phyloP scores from a whole-genome alignment of 2,888 invertebrate genomes.

The Nebria salina region DNA sequence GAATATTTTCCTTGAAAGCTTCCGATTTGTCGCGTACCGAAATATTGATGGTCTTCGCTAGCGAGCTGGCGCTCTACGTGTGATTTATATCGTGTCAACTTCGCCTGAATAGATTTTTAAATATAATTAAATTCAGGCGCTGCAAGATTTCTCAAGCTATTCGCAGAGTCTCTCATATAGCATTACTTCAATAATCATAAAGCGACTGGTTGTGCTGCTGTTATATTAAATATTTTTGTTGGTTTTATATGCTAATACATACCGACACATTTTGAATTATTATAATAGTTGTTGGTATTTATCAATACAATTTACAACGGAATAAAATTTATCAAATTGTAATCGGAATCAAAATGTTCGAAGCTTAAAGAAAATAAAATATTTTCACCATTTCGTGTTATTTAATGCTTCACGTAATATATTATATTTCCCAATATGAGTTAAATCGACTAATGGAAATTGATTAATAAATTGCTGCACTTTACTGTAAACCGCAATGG shows the following conservation, averaged over 20 bases:
- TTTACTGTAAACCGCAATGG: neutral
- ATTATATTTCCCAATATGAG: neutral
- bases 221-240: conserved; percentile 29
- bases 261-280: too few species aligned
- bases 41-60: conserved; percentile 25
- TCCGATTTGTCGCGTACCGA: conserved; percentile 23
- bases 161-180: neutral
- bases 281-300: too few species aligned
- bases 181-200: neutral
- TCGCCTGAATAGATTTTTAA: conserved; percentile 16
- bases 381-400: too few species aligned
- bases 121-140: conserved; percentile 37
- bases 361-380: too few species aligned
- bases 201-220: neutral
- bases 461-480: neutral
- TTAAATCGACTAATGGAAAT: neutral
- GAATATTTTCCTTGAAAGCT: conserved; percentile 15
- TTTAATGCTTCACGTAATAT: too few species aligned
- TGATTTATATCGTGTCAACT: conserved; percentile 27
- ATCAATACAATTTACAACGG: too few species aligned
- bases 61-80: neutral
- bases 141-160: conserved; percentile 17
- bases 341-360: too few species aligned
- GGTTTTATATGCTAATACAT: neutral
- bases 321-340: too few species aligned